Base-by-base conservation (phyloP, 1,140 invertebrate genomes). In the Ectropis grisescens region DNA sequence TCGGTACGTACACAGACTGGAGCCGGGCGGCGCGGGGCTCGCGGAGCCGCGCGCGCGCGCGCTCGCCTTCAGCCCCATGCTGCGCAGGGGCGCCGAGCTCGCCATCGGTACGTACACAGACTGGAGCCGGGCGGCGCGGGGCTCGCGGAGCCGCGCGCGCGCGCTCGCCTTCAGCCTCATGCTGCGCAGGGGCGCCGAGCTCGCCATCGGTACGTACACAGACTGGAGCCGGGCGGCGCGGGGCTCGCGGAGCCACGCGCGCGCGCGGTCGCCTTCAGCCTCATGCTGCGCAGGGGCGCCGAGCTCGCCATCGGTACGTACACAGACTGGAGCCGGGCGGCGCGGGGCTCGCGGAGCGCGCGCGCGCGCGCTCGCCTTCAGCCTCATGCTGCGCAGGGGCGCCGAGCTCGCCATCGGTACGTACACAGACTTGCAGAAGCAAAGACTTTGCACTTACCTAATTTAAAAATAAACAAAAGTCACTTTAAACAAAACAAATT, bases 151-250 rank as follows among this genome's bases (percentile, higher is more conserved):
- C 41, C 45, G 49, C 26, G 33, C 57, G 0, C 16, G 29, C 1
- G 49, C 44, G 9, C 51, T 26, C 16, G 3, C 16, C 16, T 8
- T 19, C 8, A 19, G 16, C 16, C n/a, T 58, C 0, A 49, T 49
- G 0, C 53, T 75, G 1, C 40, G 60, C 27, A 47, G 36, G 12
- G 53, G 62, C 11, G 55, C 61, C 1, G 29, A 45, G 0, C 23
- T 70, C 1, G 3, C 72, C 0, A 68, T 55, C 16, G 72, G 72
- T 74, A 33, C 32, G 44, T 43, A 12, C 9, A 24, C 24, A n/a
- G n/a, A n/a, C 10, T 72, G 2, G 74, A 79, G 1, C 19, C 71
- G 61, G 0, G 42, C 69, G 1, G 9, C 33, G 3, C 34, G 75
- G 1, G 37, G 74, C 62, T 4, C 4, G 52, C 48, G 13, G 25